These are phyloP conservation scores for Salticus scenicus DNA, from an alignment of 2,888 invertebrate genomes.

Conservation along the genomic window DNA sequence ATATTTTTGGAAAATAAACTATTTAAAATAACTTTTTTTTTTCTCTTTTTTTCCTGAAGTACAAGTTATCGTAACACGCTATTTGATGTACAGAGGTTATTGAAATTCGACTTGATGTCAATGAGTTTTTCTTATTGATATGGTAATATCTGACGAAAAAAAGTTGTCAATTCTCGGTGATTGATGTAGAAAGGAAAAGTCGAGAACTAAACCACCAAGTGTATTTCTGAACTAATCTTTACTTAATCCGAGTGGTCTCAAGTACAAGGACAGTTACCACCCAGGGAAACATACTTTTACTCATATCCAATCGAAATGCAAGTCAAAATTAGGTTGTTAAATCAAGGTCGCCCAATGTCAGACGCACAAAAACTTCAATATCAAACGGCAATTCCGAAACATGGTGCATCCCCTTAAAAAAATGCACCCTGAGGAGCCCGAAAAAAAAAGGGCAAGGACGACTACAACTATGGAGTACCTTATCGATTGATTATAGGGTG, in stretches of 20 bases:
- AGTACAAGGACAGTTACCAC: background rate
- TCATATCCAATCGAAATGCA: background rate
- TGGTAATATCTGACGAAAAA: too few relatives aligned
- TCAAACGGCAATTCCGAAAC: slow-evolving; percentile 5
- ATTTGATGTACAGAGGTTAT: too few relatives aligned
- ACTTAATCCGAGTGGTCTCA: background rate
- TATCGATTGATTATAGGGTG: slow-evolving; percentile 52
- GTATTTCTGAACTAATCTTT: background rate
- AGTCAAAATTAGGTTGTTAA: slow-evolving; percentile 22
- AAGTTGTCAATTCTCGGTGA: too few relatives aligned
- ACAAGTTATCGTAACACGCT: too few relatives aligned
- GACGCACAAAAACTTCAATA: slow-evolving; percentile 20
- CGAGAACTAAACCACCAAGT: too few relatives aligned
- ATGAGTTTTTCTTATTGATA: too few relatives aligned
- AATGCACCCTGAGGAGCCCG: background rate
- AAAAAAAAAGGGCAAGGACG: slow-evolving; percentile 27
- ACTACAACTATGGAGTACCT: slow-evolving; percentile 4
- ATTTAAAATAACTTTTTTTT: too few relatives aligned
- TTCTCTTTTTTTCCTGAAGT: too few relatives aligned
- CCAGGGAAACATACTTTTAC: slow-evolving; percentile 2
- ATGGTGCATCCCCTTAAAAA: slow-evolving; percentile 7
- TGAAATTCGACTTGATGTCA: too few relatives aligned
- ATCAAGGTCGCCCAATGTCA: slow-evolving; percentile 32
- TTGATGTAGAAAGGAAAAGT: too few relatives aligned
- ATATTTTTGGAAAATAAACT: too few relatives aligned